Evolutionary conservation across 2,113 vertebrate species (phyloP).

Genomic region (Esox niger): DNA sequence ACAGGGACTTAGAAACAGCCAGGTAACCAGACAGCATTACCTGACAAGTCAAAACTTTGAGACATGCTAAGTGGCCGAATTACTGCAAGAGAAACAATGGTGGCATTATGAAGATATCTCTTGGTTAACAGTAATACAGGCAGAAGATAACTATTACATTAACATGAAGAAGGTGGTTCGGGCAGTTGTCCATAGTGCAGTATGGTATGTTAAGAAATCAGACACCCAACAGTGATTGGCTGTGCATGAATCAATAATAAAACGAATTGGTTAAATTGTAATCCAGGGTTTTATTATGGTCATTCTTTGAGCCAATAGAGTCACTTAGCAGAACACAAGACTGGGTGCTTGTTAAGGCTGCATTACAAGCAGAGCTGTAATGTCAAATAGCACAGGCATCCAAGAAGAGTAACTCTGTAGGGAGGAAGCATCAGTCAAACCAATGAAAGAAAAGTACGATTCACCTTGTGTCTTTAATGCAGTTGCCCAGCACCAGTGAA

Average conservation of each 20-base stretch:
- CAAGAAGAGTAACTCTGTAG: conserved; percentile 7
- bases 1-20: conserved; percentile 53
- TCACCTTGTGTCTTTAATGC: not conserved
- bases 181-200: conserved; percentile 18
- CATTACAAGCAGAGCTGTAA: conserved; percentile 11
- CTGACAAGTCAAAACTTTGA: conserved; percentile 99
- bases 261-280: too few species aligned
- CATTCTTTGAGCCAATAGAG: not conserved
- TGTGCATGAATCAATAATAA: too few species aligned
- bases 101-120: conserved; percentile 38
- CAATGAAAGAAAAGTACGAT: conserved; percentile 9
- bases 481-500: conserved; percentile 11
- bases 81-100: conserved; percentile 88
- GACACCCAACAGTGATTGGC: not conserved
- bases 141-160: not conserved
- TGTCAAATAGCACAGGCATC: conserved; percentile 28
- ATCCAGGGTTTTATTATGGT: not conserved
- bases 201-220: conserved; percentile 1
- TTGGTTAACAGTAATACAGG: not conserved
- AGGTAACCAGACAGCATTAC: conserved; percentile 82
- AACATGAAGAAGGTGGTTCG: conserved; percentile 11
- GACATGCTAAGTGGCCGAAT: conserved; percentile 95
- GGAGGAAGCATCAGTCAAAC: conserved; percentile 12
- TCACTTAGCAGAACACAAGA: not conserved
- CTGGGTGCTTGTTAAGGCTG: conserved; percentile 21